Base-by-base conservation (phyloP, 2,888 invertebrate species). In the Amblyjoppa proteus region DNA sequence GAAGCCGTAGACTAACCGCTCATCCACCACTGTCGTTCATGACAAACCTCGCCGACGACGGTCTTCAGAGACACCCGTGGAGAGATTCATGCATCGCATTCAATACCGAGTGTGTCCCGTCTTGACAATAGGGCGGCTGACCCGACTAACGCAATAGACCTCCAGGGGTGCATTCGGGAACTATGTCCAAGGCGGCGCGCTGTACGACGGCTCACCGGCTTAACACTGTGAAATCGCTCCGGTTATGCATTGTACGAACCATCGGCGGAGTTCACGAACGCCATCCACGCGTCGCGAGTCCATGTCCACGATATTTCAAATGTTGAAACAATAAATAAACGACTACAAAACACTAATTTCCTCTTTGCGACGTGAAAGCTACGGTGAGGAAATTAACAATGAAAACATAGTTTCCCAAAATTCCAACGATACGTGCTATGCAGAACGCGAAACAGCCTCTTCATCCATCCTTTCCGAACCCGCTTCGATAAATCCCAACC, bases 111-210 rank as follows among this genome's bases (percentile, higher is more conserved):
- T 49, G 49, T 49, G 61, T 20, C 38, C 13, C 61, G 73, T 28
- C 28, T 61, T 34, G 13, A 61, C 58, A 53, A 61, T 58, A 45
- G 45, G 20, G 20, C 20, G 20, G 41, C 45, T 3, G n/a, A 28
- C 31, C 31, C 49, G 64, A 75, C 64, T 49, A 75, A 75, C 61
- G 45, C 20, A 45, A 51, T 64, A 51, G 34, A 75, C 64, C 49
- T 61, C 75, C 11, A 9, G 34, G 31, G 61, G 28, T 31, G 28
- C 61, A 20, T 51, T 64, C 34, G 64, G 80, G 53, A 80, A 77
- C 45, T 53, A 73, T 81, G 71, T 76, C 71, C 76, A 13, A 58
- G 58, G 11, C 45, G 58, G 28, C 20, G 71, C 31, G 61, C 25
- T 64, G 34, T 45, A 61, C 61, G n/a, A 20, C 25, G 69, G 61